Evolutionary conservation across 2,888 invertebrate genomes (phyloP), one percentile per base, ranked within the genome.

Genomic region (Hypomecis punctinalis): DNA sequence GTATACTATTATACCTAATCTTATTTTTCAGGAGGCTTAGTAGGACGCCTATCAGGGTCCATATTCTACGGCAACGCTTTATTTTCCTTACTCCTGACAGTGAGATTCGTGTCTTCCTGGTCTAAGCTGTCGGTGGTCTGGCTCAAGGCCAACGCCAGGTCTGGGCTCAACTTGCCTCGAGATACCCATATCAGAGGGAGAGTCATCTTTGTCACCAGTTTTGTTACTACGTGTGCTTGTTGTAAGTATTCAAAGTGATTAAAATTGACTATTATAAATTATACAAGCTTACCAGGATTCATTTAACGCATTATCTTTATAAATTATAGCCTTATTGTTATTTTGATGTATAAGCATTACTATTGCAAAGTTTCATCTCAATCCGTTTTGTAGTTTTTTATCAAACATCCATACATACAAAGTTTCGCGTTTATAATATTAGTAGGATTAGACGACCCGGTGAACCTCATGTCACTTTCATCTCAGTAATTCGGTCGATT

Each of bases 31-130:
- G 91, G 81, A 48, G 82, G 85, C 10, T 53, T 90, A 13, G 73
- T 84, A 7, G 83, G 78, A 5, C 83, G 87, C 36, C 64, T 91
- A 2, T 86, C 92, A 0, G 92, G 92, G 0, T 79, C 85, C 6
- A 83, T 95, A 67, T 95, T 95, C 81, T 95, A 94, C 66, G 89
- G 86, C 0, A 94, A 94, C 55, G 91, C 93, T 0, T 72, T 94
- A 0, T 67, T 94, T 0, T 94, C 94, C 0, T 81, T 93, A 1
- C 48, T 94, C 0, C 74, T 95, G 0, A 94, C 94, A 43, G 85
- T 94, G 72, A 90, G 85, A 42, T 84, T 91, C 6, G 67, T 86
- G 5, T 71, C 78, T 3, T 76, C 81, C 0, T 91, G 91, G 91
- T 75, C 76, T 39, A 69, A 64, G 0, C 66, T 90, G 0, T 83